Conservation (phyloP, 2,797 vertebrate species). For the Falco novaeseelandiae region DNA sequence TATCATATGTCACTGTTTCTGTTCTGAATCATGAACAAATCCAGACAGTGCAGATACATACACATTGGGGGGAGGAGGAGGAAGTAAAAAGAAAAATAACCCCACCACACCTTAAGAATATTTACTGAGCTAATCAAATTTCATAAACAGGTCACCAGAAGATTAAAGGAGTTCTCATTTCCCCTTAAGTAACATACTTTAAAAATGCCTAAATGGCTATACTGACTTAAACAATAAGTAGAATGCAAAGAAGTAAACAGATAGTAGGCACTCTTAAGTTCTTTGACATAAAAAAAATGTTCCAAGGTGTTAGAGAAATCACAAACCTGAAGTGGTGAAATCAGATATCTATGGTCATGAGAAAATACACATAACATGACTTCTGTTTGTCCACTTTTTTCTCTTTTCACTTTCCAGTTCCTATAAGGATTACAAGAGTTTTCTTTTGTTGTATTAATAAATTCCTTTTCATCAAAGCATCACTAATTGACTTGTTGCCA, state of each 20-base stretch:
- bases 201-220: background rate
- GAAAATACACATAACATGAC: background rate
- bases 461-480: background rate
- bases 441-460: background rate
- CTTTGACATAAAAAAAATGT: background rate
- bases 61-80: accelerated
- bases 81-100: background rate
- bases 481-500: background rate
- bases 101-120: accelerated
- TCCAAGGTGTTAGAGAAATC: background rate
- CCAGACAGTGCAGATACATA: background rate
- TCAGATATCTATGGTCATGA: background rate
- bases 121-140: background rate
- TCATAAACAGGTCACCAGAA: background rate
- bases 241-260: background rate
- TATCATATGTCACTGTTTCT: background rate
- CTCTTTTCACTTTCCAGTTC: background rate
- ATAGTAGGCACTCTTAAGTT: background rate
- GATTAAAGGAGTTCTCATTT: background rate
- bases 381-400: background rate
- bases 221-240: background rate
- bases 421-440: background rate
- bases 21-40: background rate
- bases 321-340: background rate
- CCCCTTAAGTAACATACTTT: background rate